Evolutionary conservation across 2,797 vertebrate genomes (phyloP).

Genomic region (Cynodonichthys magdalenae): DNA sequence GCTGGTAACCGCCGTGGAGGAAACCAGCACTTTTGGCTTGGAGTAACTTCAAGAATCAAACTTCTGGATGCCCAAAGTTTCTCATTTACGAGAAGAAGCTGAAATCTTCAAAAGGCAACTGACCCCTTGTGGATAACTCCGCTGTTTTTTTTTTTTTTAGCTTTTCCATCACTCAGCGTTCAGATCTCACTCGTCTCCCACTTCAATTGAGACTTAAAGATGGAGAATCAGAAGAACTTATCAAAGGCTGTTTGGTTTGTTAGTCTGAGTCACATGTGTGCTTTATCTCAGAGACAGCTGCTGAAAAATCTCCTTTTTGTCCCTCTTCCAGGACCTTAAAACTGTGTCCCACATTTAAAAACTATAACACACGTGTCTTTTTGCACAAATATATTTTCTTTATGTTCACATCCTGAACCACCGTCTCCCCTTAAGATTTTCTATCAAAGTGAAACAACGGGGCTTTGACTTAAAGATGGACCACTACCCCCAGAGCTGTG

Average conservation of each 20-base stretch:
- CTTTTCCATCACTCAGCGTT: constrained; percentile 33
- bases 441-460: constrained; percentile 22
- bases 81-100: constrained; percentile 39
- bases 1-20: constrained; percentile 95
- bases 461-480: neutral
- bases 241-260: constrained; percentile 34
- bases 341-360: constrained; percentile 64
- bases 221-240: constrained; percentile 18
- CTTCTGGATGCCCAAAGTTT: constrained; percentile 23
- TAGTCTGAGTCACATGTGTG: constrained; percentile 61
- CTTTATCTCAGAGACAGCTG: constrained; percentile 70
- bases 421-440: constrained; percentile 35
- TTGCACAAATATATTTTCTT: constrained; percentile 41
- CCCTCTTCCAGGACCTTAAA: constrained; percentile 66
- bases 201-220: constrained; percentile 12
- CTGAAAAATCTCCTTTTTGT: constrained; percentile 28
- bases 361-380: constrained; percentile 43
- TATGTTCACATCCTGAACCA: constrained; percentile 28
- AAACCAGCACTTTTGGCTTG: constrained; percentile 97
- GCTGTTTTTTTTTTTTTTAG: neutral
- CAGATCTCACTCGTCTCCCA: constrained; percentile 22
- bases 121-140: constrained; percentile 39
- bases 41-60: constrained; percentile 78
- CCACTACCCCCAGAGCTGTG: too few relatives aligned
- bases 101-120: constrained; percentile 63